phyloP scores from a whole-genome alignment of 1,140 invertebrate species.

The Tetramorium parvispinum region DNA sequence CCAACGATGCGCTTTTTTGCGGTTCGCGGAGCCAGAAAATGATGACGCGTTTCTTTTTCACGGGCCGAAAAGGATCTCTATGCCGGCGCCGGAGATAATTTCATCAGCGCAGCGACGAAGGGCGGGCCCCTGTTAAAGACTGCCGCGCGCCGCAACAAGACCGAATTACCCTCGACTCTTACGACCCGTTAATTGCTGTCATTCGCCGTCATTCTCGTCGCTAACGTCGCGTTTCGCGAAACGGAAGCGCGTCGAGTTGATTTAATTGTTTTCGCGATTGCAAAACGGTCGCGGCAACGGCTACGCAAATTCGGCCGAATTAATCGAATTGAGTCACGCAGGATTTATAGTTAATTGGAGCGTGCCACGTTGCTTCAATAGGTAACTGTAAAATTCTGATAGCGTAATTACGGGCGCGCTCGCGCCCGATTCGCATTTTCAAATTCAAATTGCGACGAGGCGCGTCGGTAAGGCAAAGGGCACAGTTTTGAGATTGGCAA shows the following conservation, averaged over 20 bases:
- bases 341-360: conserved; percentile 57
- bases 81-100: conserved; percentile 20
- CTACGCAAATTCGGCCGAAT: conserved; percentile 55
- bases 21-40: conserved; percentile 70
- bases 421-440: not conserved
- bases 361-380: conserved; percentile 45
- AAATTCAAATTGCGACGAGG: conserved; percentile 20
- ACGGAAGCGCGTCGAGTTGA: conserved; percentile 6
- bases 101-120: conserved; percentile 17
- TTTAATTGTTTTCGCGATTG: conserved; percentile 58
- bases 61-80: not conserved
- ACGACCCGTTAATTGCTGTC: conserved; percentile 13
- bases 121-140: conserved; percentile 18
- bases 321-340: conserved; percentile 53
- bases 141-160: not conserved
- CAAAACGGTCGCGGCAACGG: conserved; percentile 18
- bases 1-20: conserved; percentile 61
- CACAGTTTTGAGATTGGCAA: conserved; percentile 18
- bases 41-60: conserved; percentile 31
- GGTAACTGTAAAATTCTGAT: conserved; percentile 51
- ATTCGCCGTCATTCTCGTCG: not conserved
- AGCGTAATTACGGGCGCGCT: conserved; percentile 33
- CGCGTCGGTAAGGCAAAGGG: not conserved
- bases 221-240: conserved; percentile 27
- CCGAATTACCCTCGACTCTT: not conserved